Base-by-base conservation (phyloP, 2,888 invertebrate species). In the Eilema sororculum region DNA sequence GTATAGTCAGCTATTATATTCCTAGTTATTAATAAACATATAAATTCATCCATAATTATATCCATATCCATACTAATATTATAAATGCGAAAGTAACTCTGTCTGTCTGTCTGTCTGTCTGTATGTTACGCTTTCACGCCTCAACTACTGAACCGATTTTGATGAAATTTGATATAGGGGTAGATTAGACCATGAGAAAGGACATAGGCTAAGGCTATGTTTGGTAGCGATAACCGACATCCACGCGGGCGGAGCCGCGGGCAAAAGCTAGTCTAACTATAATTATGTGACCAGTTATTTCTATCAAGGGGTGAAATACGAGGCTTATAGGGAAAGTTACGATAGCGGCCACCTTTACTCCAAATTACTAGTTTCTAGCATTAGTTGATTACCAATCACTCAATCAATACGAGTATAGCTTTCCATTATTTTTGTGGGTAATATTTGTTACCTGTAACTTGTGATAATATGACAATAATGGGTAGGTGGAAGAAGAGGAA, bases 281-380 rank as follows among this genome's bases (percentile, higher is more conserved):
- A n/a, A 52, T 52, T 52, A 9, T 52, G 52, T n/a, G n/a, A n/a
- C n/a, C n/a, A 52, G 52, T 52, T 52, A 46, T 52, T 52, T 52
- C 20, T 52, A 9, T 52, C 20, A 52, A 52, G 20, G 52, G 52
- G 52, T 52, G 52, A n/a, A n/a, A 52, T n/a, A 52, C n/a, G 52
- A 46, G 20, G n/a, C 52, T n/a, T 52, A 52, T 52, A n/a, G 6
- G n/a, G n/a, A 52, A 52, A 52, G 52, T 52, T n/a, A 52, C 52
- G 52, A 52, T 52, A 52, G 9, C 52, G n/a, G n/a, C 3, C 52
- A 52, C 52, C 2, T 52, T n/a, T 9, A 52, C n/a, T 52, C 52
- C 52, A 52, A 52, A 52, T 52, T n/a, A 71, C 74, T 75, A 77
- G 65, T 73, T 33, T 52, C 37, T 68, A 57, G 59, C 52, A 73